A percentile compares a stretch with the other conserved stretches of the same genome.
phyloP scores from a whole-genome alignment of 2,888 invertebrate genomes.

The Conops quadrifasciatus region DNA sequence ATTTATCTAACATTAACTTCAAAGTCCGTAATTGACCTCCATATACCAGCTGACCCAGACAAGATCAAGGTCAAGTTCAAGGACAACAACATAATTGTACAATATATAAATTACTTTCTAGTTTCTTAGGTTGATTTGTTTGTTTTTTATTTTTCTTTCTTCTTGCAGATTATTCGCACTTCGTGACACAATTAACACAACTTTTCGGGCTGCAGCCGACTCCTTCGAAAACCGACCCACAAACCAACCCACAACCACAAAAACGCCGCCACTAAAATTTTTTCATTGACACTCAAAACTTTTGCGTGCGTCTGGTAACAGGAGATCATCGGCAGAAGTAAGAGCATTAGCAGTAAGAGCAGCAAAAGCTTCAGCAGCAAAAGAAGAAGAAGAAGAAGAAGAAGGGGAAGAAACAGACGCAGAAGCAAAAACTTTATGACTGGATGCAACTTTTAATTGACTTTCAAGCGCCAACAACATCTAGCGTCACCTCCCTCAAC shows the following conservation, averaged over 20 bases:
- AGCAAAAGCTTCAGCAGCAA: too few relatives aligned
- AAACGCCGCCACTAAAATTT: neutral
- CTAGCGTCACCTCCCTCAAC: neutral
- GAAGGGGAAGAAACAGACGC: neutral
- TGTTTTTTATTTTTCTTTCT: neutral
- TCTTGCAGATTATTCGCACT: conserved; percentile 27
- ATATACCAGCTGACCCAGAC: too few relatives aligned
- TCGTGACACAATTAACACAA: conserved; percentile 32
- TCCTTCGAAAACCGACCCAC: neutral
- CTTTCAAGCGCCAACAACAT: conserved; percentile 43
- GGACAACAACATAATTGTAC: too few relatives aligned
- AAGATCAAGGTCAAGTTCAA: too few relatives aligned
- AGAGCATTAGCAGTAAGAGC: neutral
- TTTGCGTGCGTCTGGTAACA: neutral
- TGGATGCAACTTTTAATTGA: conserved; percentile 53
- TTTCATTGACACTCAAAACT: conserved; percentile 10
- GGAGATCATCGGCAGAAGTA: conserved; percentile 4
- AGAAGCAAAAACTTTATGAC: neutral
- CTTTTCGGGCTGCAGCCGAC: too few relatives aligned
- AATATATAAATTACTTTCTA: too few relatives aligned
- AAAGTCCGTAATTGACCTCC: too few relatives aligned
- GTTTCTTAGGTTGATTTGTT: too few relatives aligned
- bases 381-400: neutral
- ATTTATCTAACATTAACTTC: too few relatives aligned
- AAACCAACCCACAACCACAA: neutral